phyloP scores from a whole-genome alignment of 1,140 invertebrate species.

The Melitaea cinxia region DNA sequence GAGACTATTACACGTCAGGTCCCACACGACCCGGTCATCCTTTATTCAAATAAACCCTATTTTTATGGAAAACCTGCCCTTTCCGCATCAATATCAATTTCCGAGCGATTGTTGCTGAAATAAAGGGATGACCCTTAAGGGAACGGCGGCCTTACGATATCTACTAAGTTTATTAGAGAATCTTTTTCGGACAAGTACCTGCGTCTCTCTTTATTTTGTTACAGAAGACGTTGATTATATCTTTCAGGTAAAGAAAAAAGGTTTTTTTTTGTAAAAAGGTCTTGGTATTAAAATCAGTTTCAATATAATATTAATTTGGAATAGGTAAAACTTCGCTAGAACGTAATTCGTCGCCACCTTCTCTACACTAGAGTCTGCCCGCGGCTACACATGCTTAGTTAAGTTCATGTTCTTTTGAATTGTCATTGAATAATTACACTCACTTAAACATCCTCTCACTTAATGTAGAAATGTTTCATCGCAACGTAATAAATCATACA shows the following conservation, averaged over 20 bases:
- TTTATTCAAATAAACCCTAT: slow-evolving; percentile 82
- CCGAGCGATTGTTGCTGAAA: slow-evolving; percentile 79
- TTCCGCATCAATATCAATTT: slow-evolving; percentile 81
- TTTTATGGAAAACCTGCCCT: slow-evolving; percentile 81
- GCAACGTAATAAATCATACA: background rate
- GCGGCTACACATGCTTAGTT: background rate
- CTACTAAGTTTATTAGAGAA: slow-evolving; percentile 75
- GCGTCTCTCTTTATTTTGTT: slow-evolving; percentile 48
- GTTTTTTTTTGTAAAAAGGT: background rate
- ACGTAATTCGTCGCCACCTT: background rate
- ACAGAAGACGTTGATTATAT: slow-evolving; percentile 25
- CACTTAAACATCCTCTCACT: background rate
- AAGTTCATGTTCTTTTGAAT: background rate
- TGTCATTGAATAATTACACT: slow-evolving; percentile 10
- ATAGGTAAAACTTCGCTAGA: too few relatives aligned
- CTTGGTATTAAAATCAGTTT: background rate
- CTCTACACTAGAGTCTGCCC: background rate
- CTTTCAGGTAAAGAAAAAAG: background rate
- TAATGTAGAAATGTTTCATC: background rate
- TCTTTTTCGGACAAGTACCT: slow-evolving; percentile 48
- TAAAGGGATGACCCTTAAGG: slow-evolving; percentile 80
- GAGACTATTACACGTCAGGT: slow-evolving; percentile 58
- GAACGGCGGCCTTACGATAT: slow-evolving; percentile 64
- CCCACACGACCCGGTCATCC: slow-evolving; percentile 68
- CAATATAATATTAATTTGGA: too few relatives aligned